A percentile compares a stretch with the other conserved stretches of the same genome.
Conservation (phyloP, 1,140 invertebrate genomes). For the Zaprionus ornatus region DNA sequence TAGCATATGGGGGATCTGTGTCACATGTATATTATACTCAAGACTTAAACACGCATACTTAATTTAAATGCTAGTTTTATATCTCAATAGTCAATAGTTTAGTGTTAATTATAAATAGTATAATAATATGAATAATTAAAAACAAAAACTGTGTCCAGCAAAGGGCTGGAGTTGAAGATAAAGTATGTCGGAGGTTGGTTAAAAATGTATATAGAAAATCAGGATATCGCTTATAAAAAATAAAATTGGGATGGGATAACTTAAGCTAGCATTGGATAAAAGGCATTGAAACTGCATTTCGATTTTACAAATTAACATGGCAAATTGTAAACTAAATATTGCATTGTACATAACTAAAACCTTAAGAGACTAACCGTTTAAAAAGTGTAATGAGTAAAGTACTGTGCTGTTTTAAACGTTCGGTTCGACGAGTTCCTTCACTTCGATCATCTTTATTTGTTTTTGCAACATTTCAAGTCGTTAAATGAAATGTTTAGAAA, state of each 20-base stretch:
- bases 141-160: conserved; percentile 49
- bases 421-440: conserved; percentile 59
- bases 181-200: not conserved
- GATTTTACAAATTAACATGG: conserved; percentile 80
- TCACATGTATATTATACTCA: conserved; percentile 47
- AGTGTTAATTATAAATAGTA: conserved; percentile 76
- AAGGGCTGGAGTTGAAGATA: conserved; percentile 14
- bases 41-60: conserved; percentile 70
- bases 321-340: conserved; percentile 73
- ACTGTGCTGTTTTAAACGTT: conserved; percentile 58
- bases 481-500: conserved; percentile 80
- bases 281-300: conserved; percentile 53
- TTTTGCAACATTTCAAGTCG: conserved; percentile 72
- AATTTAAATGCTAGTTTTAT: conserved; percentile 70
- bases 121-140: conserved; percentile 70
- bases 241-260: conserved; percentile 1
- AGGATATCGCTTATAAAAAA: conserved; percentile 21
- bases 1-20: conserved; percentile 39
- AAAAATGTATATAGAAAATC: conserved; percentile 27
- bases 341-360: conserved; percentile 55
- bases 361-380: conserved; percentile 54
- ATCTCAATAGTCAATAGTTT: conserved; percentile 82
- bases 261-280: conserved; percentile 36
- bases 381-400: conserved; percentile 55
- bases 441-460: conserved; percentile 43